These are phyloP conservation scores for Myiopsitta monachus DNA, from an alignment of 2,113 vertebrate genomes.

Conservation along the genomic window DNA sequence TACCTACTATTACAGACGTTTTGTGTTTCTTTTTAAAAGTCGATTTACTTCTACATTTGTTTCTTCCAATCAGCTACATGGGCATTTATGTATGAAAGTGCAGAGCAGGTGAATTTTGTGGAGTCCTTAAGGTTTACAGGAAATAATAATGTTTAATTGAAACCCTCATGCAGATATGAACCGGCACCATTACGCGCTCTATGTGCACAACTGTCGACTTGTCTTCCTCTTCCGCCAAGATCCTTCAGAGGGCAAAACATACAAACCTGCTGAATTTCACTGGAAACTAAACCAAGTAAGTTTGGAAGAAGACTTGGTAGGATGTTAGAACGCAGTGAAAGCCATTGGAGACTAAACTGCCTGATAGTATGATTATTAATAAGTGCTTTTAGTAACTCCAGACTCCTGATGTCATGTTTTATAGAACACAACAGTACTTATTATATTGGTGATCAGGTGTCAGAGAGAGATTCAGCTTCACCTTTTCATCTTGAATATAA, in stretches of 20 bases:
- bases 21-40: neutral
- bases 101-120: neutral
- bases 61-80: rapidly evolving
- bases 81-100: neutral
- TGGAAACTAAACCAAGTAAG: conserved; percentile 95
- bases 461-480: neutral
- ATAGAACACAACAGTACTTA: neutral
- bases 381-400: neutral
- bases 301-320: neutral
- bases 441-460: neutral
- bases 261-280: conserved; percentile 95
- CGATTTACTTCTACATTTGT: neutral
- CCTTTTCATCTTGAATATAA: neutral
- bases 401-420: neutral
- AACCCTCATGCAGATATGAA: conserved; percentile 84
- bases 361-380: neutral
- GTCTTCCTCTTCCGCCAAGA: conserved; percentile 94
- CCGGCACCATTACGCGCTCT: conserved; percentile 91
- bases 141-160: neutral
- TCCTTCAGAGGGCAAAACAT: conserved; percentile 82
- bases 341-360: rapidly evolving
- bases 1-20: neutral
- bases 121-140: neutral
- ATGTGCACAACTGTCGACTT: conserved; percentile 91
- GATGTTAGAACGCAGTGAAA: neutral